phyloP scores from a whole-genome alignment of 2,888 invertebrate genomes.

The Trachelus stipa region DNA sequence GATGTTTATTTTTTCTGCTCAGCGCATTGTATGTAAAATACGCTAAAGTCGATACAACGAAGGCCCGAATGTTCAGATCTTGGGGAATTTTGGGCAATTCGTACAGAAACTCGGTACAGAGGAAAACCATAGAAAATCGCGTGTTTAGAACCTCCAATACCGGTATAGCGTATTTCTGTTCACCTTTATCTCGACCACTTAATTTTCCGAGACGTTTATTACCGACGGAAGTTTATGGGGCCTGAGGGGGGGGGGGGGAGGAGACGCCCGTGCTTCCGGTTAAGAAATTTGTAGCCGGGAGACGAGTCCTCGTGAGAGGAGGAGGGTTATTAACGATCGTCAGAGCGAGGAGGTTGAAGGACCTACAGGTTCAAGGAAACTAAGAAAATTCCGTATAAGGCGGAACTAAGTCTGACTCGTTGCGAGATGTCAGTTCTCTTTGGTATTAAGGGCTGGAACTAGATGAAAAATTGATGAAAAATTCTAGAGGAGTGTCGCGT shows the following conservation, averaged over 20 bases:
- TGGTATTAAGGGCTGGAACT: slow-evolving; percentile 19
- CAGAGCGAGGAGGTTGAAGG: not conserved
- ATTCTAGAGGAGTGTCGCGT: too few relatives aligned
- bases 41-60: not conserved
- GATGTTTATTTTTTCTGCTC: too few relatives aligned
- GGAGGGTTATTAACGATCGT: not conserved
- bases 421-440: slow-evolving; percentile 1
- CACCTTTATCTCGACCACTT: not conserved
- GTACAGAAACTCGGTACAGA: not conserved
- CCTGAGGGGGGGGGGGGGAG: too few relatives aligned
- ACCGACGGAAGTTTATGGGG: not conserved
- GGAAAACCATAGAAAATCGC: not conserved
- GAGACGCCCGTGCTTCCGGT: not conserved
- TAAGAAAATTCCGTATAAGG: not conserved
- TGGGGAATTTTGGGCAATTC: not conserved
- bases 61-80: not conserved
- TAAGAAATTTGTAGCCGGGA: not conserved
- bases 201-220: not conserved
- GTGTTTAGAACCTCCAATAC: not conserved
- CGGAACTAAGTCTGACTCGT: not conserved
- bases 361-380: not conserved
- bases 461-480: slow-evolving; percentile 29
- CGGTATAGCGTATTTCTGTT: not conserved
- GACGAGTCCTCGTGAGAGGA: not conserved
- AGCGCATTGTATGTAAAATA: too few relatives aligned